A percentile compares a stretch with the other conserved stretches of the same genome.
Conservation (phyloP, 1,140 invertebrate species). For the Diorhabda sublineata region DNA sequence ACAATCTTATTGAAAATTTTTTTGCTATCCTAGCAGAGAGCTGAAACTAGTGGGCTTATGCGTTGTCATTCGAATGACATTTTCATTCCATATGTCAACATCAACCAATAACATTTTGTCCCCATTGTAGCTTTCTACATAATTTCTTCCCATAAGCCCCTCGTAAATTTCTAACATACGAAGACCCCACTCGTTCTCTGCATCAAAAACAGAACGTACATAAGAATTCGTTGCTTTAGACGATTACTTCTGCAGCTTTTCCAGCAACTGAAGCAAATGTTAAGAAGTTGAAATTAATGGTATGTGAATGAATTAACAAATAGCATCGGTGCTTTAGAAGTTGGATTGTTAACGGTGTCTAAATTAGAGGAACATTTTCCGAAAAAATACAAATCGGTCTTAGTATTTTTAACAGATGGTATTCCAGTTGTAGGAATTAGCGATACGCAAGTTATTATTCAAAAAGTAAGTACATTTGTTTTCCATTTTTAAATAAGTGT, state of each 20-base stretch:
- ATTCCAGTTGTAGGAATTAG: slow-evolving; percentile 60
- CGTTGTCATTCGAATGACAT: neutral
- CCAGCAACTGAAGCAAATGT: slow-evolving; percentile 54
- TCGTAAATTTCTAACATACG: no score
- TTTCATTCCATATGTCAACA: neutral
- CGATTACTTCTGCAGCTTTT: slow-evolving; percentile 43
- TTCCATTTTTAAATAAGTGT: no score
- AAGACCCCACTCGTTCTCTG: no score
- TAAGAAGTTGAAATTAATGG: slow-evolving; percentile 52
- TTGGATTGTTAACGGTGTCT: slow-evolving; percentile 54
- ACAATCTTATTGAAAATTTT: no score
- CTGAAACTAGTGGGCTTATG: no score
- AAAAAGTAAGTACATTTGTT: slow-evolving; percentile 38
- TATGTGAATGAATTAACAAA: slow-evolving; percentile 57
- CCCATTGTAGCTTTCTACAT: neutral
- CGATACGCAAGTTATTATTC: slow-evolving; percentile 52
- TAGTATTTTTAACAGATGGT: slow-evolving; percentile 73
- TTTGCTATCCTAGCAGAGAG: no score
- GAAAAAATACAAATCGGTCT: slow-evolving; percentile 51
- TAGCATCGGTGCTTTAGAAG: slow-evolving; percentile 57
- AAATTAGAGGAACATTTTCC: slow-evolving; percentile 24
- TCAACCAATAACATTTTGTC: neutral
- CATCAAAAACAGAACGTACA: slow-evolving; percentile 13
- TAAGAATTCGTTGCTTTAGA: slow-evolving; percentile 19
- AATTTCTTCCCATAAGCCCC: neutral